These are phyloP conservation scores for Hirudo medicinalis DNA, from an alignment of 1,140 invertebrate genomes.

Conservation along the genomic window DNA sequence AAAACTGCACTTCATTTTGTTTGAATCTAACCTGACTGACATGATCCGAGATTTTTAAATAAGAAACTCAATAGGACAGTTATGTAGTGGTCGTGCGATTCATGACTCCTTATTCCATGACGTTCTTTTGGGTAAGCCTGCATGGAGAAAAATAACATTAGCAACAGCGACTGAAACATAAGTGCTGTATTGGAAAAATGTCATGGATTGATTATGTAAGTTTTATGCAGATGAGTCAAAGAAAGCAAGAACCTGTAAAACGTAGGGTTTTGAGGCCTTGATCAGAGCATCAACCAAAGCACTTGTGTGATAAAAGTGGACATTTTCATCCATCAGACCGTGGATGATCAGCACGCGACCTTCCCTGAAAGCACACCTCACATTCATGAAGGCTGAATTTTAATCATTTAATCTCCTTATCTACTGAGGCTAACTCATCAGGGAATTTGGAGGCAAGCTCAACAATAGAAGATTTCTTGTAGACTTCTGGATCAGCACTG, in stretches of 20 bases:
- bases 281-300: conserved; percentile 76
- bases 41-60: conserved; percentile 61
- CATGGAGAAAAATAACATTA: conserved; percentile 26
- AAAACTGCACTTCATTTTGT: too few relatives aligned
- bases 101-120: conserved; percentile 76
- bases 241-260: conserved; percentile 54
- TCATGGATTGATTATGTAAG: not conserved
- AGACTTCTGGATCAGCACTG: conserved; percentile 60
- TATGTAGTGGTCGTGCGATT: conserved; percentile 90
- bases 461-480: conserved; percentile 47
- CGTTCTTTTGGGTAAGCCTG: conserved; percentile 83
- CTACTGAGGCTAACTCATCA: conserved; percentile 28
- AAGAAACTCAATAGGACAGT: conserved; percentile 79
- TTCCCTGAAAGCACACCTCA: conserved; percentile 49
- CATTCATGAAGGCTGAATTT: not conserved
- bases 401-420: not conserved
- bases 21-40: not conserved
- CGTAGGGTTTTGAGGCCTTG: conserved; percentile 78
- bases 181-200: too few relatives aligned
- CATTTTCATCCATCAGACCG: conserved; percentile 95
- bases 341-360: conserved; percentile 91
- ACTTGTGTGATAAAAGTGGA: conserved; percentile 94
- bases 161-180: not conserved
- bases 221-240: not conserved
- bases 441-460: conserved; percentile 35